A percentile compares a stretch with the other conserved stretches of the same genome.
Evolutionary conservation across 23 tunicate genomes (phyloP).

Genomic region (Phallusia fumigata): DNA sequence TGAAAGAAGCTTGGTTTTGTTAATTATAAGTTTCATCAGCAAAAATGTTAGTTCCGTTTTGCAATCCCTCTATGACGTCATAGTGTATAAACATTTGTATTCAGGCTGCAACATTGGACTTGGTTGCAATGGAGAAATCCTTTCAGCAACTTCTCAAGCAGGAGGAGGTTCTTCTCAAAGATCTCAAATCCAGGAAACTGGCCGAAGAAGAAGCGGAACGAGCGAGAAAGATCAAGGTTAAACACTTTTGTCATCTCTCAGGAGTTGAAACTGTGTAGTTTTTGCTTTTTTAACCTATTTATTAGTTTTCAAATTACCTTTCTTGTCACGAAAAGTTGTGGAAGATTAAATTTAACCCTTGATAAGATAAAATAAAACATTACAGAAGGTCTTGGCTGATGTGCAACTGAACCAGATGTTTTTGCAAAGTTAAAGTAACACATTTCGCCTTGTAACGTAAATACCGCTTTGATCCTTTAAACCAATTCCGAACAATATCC

Average conservation of each 20-base stretch:
- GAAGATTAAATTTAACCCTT: not conserved
- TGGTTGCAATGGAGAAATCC: conserved; percentile 40
- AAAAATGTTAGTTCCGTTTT: not conserved
- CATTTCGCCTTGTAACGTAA: too few relatives aligned
- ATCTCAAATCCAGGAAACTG: conserved; percentile 49
- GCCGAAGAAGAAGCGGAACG: conserved; percentile 82
- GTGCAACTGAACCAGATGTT: too few relatives aligned
- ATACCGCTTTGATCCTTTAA: too few relatives aligned
- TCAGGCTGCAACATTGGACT: conserved; percentile 34
- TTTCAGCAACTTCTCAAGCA: conserved; percentile 45
- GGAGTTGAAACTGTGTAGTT: not conserved
- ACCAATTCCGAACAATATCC: too few relatives aligned
- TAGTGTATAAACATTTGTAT: not conserved
- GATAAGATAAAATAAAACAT: not conserved
- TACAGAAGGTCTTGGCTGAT: too few relatives aligned
- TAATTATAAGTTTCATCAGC: not conserved
- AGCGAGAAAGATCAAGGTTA: conserved; percentile 60
- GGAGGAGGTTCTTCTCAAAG: conserved; percentile 62
- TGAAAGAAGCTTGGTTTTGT: too few relatives aligned
- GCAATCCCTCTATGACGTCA: not conserved
- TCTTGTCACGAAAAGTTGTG: too few relatives aligned
- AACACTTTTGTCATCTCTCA: not conserved
- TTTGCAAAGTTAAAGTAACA: too few relatives aligned
- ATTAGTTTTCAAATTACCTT: not conserved
- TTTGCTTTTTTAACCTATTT: not conserved